phyloP scores from a whole-genome alignment of 2,888 invertebrate species.

The Hermaeophaga mercurialis region DNA sequence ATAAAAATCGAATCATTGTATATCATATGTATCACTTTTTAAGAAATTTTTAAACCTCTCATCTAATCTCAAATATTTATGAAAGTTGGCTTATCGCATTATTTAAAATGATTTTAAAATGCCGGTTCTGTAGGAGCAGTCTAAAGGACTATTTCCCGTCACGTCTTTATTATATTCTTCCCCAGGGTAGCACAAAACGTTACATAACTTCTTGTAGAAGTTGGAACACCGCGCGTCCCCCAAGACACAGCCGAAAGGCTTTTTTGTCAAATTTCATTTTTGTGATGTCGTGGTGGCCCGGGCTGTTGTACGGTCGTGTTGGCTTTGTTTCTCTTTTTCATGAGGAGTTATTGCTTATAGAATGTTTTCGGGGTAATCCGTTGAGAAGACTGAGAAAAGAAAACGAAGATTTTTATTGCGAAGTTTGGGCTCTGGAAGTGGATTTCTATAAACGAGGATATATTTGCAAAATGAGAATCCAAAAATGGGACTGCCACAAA shows the following conservation, averaged over 20 bases:
- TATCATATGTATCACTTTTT: too few species aligned
- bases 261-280: constrained; percentile 52
- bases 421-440: constrained; percentile 4
- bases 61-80: too few species aligned
- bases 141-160: constrained; percentile 50
- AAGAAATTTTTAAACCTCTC: too few species aligned
- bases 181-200: constrained; percentile 57
- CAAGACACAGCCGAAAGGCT: constrained; percentile 25
- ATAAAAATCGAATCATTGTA: too few species aligned
- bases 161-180: constrained; percentile 60
- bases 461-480: too few species aligned
- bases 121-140: background rate
- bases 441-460: constrained; percentile 2
- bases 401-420: constrained; percentile 9
- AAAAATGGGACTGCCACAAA: too few species aligned
- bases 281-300: constrained; percentile 19
- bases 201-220: constrained; percentile 60
- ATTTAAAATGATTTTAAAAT: too few species aligned
- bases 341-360: constrained; percentile 25
- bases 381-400: constrained; percentile 4
- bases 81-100: too few species aligned
- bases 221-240: constrained; percentile 50
- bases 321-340: constrained; percentile 23
- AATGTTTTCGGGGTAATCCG: constrained; percentile 21
- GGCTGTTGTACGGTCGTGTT: constrained; percentile 11